phyloP scores from a whole-genome alignment of 1,140 invertebrate species.

The Cotesia glomerata region DNA sequence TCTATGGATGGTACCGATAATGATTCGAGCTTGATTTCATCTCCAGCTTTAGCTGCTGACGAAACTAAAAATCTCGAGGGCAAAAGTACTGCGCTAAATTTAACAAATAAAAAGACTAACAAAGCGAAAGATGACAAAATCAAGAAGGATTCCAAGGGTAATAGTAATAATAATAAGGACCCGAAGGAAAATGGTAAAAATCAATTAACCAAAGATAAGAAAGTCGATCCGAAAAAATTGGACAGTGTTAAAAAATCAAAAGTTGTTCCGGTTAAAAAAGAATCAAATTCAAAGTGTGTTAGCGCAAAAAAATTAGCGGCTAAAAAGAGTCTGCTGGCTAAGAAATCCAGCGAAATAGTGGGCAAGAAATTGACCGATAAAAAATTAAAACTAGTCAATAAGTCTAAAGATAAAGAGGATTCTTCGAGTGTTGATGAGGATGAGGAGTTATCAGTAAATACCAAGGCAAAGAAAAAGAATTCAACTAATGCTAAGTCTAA shows the following conservation, averaged over 20 bases:
- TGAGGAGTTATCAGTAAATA: constrained; percentile 44
- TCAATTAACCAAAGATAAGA: constrained; percentile 50
- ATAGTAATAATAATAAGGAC: constrained; percentile 46
- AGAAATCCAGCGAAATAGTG: constrained; percentile 52
- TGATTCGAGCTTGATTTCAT: constrained; percentile 31
- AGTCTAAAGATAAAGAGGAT: constrained; percentile 37
- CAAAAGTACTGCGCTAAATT: constrained; percentile 9
- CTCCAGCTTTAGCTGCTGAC: background rate
- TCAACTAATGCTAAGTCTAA: constrained; percentile 21
- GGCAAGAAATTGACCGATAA: constrained; percentile 56
- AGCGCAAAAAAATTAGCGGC: too few relatives aligned
- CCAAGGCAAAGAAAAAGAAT: constrained; percentile 38
- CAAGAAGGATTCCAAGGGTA: constrained; percentile 53
- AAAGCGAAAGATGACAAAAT: constrained; percentile 40
- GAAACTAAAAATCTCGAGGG: constrained; percentile 16
- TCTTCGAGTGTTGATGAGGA: constrained; percentile 35
- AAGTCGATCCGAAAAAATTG: constrained; percentile 46
- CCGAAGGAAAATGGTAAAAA: constrained; percentile 48
- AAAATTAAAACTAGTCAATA: constrained; percentile 58
- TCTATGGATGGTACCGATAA: constrained; percentile 36
- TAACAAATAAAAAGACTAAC: background rate
- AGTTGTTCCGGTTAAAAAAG: constrained; percentile 52
- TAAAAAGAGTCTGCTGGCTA: constrained; percentile 57
- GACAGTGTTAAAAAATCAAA: constrained; percentile 47
- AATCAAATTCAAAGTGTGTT: constrained; percentile 43